Evolutionary conservation across 1,140 invertebrate genomes (phyloP).

Genomic region (Pseudomyrmex sp.): DNA sequence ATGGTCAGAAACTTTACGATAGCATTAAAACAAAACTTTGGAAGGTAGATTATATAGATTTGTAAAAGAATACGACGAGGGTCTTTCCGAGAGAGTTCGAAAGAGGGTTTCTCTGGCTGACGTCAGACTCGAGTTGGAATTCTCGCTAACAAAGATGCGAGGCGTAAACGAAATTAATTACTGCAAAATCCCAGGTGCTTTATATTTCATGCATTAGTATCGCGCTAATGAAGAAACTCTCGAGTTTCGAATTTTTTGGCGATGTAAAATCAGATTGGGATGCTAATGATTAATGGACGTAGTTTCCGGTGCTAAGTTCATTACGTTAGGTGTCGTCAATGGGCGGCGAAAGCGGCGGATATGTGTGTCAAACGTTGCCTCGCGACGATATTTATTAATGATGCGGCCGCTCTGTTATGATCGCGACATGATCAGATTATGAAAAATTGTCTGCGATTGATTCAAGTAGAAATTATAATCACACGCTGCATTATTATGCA

Average conservation of each 20-base stretch:
- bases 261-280: slow-evolving; percentile 44
- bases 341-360: too few species aligned
- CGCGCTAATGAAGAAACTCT: slow-evolving; percentile 36
- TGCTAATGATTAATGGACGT: slow-evolving; percentile 33
- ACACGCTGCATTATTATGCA: neutral
- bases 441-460: neutral
- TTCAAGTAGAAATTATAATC: neutral
- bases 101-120: neutral
- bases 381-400: too few species aligned
- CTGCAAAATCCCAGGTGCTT: slow-evolving; percentile 1
- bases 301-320: slow-evolving; percentile 12
- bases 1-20: too few species aligned
- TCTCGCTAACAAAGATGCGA: slow-evolving; percentile 18
- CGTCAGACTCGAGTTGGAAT: neutral
- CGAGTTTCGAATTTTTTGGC: slow-evolving; percentile 13
- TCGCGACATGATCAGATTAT: too few species aligned
- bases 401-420: too few species aligned
- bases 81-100: neutral
- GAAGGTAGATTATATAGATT: neutral
- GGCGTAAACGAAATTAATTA: slow-evolving; percentile 51
- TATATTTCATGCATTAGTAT: slow-evolving; percentile 48
- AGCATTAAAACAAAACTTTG: too few species aligned
- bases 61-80: slow-evolving; percentile 10
- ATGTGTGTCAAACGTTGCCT: too few species aligned
- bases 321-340: slow-evolving; percentile 17